These are phyloP conservation scores for Natrix natrix DNA, from an alignment of 2,797 vertebrate genomes.

Conservation along the genomic window DNA sequence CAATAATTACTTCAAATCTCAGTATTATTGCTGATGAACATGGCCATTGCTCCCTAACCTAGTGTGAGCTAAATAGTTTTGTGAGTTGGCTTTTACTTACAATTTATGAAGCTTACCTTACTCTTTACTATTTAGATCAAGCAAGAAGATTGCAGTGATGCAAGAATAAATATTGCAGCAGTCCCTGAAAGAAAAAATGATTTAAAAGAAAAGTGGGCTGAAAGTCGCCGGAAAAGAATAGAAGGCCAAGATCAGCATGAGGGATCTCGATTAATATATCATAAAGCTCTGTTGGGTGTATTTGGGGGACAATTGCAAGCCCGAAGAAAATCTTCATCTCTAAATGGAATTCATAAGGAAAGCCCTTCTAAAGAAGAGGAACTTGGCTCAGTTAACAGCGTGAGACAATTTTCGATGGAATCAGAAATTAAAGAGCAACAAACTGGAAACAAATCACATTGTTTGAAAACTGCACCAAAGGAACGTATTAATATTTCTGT, in stretches of 20 bases:
- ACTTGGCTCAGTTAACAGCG: background rate
- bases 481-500: conserved; percentile 35
- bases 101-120: background rate
- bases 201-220: conserved; percentile 31
- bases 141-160: conserved; percentile 30
- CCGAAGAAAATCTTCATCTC: background rate
- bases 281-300: conserved; percentile 53
- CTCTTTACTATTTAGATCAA: conserved; percentile 47
- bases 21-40: background rate
- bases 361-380: background rate
- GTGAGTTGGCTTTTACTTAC: background rate
- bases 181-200: conserved; percentile 35
- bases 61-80: background rate
- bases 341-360: conserved; percentile 1
- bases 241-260: conserved; percentile 29
- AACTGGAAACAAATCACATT: background rate
- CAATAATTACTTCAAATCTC: background rate
- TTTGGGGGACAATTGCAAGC: conserved; percentile 47
- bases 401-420: background rate
- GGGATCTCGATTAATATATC: conserved; percentile 42
- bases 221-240: conserved; percentile 37
- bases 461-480: conserved; percentile 12
- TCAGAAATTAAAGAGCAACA: conserved; percentile 2
- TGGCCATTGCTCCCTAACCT: background rate
- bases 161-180: conserved; percentile 40